Evolutionary conservation across 2,888 invertebrate genomes (phyloP).

Genomic region (Noctua janthe): DNA sequence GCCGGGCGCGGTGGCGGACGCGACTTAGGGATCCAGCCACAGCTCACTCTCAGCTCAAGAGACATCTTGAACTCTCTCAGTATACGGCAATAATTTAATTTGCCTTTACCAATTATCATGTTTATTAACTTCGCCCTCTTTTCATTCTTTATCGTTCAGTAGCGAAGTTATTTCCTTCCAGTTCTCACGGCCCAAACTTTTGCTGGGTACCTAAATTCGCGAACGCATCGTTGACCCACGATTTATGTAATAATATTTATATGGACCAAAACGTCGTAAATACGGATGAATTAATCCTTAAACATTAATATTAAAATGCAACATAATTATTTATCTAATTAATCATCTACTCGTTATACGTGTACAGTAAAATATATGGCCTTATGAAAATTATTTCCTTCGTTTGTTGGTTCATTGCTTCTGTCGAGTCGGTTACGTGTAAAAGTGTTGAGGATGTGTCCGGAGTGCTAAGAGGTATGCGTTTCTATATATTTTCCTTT

Average conservation of each 20-base stretch:
- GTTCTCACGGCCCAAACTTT: conserved; percentile 39
- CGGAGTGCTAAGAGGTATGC: conserved; percentile 68
- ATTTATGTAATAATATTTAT: conserved; percentile 89
- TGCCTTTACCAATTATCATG: conserved; percentile 22
- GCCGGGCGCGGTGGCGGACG: conserved; percentile 85
- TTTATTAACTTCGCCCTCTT: conserved; percentile 52
- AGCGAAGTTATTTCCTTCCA: conserved; percentile 43
- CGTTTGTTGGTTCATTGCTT: conserved; percentile 85
- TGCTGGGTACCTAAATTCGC: conserved; percentile 82
- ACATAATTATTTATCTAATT: conserved; percentile 87
- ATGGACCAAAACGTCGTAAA: conserved; percentile 90
- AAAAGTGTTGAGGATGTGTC: conserved; percentile 77
- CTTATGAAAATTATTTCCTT: conserved; percentile 89
- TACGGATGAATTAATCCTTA: conserved; percentile 89
- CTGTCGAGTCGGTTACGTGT: conserved; percentile 80
- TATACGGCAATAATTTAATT: conserved; percentile 37
- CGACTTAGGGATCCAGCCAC: conserved; percentile 83
- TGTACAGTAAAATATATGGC: conserved; percentile 90
- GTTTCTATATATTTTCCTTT: conserved; percentile 71
- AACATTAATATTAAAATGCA: conserved; percentile 86
- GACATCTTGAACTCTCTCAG: conserved; percentile 32
- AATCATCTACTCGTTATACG: conserved; percentile 89
- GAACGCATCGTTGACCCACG: conserved; percentile 79
- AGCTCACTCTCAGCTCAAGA: conserved; percentile 39
- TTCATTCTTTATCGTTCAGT: conserved; percentile 46